Percentiles rank a stretch among this genome's conserved stretches.
These are phyloP conservation scores for Archilochus colubris DNA, from an alignment of 2,113 vertebrate species.

Conservation along the genomic window DNA sequence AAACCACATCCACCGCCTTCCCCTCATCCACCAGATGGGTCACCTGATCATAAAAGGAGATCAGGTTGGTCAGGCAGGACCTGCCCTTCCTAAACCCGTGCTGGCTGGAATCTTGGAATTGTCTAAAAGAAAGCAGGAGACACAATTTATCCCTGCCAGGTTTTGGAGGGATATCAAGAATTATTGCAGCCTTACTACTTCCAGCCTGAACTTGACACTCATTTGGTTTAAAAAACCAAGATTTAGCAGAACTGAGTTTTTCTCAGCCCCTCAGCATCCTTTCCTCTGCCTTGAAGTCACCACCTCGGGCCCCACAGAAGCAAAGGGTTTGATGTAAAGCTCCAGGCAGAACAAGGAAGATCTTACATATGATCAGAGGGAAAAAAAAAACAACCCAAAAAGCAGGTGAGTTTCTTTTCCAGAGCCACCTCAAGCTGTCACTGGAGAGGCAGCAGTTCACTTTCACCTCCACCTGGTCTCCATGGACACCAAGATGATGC, in stretches of 20 bases:
- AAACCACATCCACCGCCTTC: too few species aligned
- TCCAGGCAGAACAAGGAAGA: background rate
- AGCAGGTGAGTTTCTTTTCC: background rate
- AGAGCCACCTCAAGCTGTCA: background rate
- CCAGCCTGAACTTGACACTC: background rate
- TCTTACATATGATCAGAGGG: background rate
- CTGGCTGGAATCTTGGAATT: too few species aligned
- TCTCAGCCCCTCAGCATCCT: background rate
- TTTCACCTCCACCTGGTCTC: conserved; percentile 7
- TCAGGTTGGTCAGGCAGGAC: too few species aligned
- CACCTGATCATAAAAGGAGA: too few species aligned
- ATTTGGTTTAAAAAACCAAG: background rate
- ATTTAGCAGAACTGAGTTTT: background rate
- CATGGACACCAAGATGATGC: background rate
- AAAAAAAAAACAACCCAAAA: background rate
- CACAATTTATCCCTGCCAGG: accelerated
- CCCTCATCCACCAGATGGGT: too few species aligned
- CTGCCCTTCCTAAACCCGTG: too few species aligned
- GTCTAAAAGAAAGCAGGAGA: too few species aligned
- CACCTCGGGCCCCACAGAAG: background rate
- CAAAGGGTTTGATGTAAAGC: background rate
- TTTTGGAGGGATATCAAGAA: background rate
- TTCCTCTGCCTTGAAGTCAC: background rate
- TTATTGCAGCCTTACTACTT: background rate
- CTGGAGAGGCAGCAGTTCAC: background rate